Evolutionary conservation across 2,113 vertebrate species (phyloP).

Genomic region (Nothocercus julius): DNA sequence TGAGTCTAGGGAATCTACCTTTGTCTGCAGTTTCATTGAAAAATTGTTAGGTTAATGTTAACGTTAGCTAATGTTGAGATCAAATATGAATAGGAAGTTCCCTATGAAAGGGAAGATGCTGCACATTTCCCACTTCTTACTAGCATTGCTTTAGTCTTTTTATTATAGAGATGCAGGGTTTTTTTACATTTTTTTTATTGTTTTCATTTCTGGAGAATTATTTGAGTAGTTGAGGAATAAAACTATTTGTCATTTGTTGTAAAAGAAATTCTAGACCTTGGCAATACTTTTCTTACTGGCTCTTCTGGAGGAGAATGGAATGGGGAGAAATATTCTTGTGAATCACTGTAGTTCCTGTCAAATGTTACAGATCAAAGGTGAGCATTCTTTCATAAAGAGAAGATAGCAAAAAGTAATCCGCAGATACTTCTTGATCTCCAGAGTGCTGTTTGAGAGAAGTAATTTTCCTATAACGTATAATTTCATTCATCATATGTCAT

Average conservation of each 20-base stretch:
- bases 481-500: background rate
- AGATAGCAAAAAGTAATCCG: background rate
- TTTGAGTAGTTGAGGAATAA: background rate
- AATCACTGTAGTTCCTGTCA: background rate
- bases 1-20: background rate
- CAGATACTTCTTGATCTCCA: background rate
- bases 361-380: background rate
- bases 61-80: too few relatives aligned
- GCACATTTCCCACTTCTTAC: background rate
- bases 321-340: background rate
- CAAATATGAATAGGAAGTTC: too few relatives aligned
- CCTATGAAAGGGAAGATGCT: too few relatives aligned
- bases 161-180: background rate
- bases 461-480: slow-evolving; percentile 5
- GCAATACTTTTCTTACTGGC: background rate
- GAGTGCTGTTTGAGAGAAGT: background rate
- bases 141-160: background rate
- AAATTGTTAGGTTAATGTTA: background rate
- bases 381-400: background rate
- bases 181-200: background rate
- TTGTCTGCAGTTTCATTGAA: background rate
- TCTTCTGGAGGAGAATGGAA: background rate
- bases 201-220: background rate
- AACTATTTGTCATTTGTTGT: background rate
- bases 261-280: background rate